phyloP scores from a whole-genome alignment of 2,113 vertebrate genomes.

The Rissa tridactyla region DNA sequence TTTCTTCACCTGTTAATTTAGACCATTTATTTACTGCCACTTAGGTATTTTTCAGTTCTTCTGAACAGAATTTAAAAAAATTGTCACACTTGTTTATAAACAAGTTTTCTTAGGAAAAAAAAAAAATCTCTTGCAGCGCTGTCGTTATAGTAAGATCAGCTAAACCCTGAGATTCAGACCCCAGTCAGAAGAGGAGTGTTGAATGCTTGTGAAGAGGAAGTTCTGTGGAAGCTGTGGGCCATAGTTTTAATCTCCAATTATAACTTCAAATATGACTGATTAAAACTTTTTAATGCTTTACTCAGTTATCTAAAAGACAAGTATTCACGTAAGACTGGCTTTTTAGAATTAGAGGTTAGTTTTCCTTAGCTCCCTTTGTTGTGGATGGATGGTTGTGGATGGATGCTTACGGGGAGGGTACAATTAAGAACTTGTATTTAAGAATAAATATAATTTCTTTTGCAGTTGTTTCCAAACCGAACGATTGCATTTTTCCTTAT shows the following conservation, averaged over 20 bases:
- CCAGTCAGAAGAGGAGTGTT: not conserved
- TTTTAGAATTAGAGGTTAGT: not conserved
- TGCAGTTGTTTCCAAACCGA: constrained; percentile 89
- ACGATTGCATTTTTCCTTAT: constrained; percentile 93
- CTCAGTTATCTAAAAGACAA: not conserved
- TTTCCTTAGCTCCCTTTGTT: not conserved
- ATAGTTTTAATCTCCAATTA: not conserved
- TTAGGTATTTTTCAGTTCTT: not conserved
- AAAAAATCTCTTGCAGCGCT: not conserved
- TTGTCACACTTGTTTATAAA: not conserved
- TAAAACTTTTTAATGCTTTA: not conserved
- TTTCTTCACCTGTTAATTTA: not conserved
- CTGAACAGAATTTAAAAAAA: not conserved
- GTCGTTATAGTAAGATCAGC: not conserved
- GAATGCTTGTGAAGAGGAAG: not conserved
- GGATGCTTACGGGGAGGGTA: not conserved
- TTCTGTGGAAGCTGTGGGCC: not conserved
- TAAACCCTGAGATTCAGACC: not conserved
- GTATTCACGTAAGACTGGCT: not conserved
- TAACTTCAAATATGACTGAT: not conserved
- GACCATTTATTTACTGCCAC: not conserved
- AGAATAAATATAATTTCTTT: constrained; percentile 32
- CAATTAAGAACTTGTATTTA: not conserved
- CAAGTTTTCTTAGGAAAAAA: not conserved
- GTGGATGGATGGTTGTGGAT: not conserved